Percentiles rank a stretch among this genome's conserved stretches.
Conservation (phyloP, 23 tunicate genomes). For the Phallusia fumigata region DNA sequence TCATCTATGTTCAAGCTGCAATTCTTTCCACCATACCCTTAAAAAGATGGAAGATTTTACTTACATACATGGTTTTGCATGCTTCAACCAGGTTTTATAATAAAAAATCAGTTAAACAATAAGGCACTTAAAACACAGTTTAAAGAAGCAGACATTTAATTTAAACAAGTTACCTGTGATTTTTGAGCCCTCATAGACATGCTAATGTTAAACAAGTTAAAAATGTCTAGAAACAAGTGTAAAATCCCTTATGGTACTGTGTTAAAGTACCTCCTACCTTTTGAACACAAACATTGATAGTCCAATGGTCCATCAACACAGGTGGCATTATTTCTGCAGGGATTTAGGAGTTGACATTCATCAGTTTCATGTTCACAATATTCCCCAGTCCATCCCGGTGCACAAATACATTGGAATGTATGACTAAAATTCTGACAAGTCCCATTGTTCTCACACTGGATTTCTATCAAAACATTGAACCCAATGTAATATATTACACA, state of each 20-base stretch:
- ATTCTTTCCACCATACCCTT: not conserved
- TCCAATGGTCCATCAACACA: not conserved
- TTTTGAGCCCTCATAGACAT: no score
- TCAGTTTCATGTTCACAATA: slow-evolving; percentile 7
- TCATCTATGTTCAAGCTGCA: not conserved
- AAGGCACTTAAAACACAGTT: no score
- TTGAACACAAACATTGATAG: not conserved
- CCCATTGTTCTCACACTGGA: not conserved
- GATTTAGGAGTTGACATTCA: not conserved
- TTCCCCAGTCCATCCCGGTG: not conserved
- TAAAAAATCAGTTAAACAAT: no score
- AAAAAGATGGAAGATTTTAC: not conserved
- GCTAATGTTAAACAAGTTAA: no score
- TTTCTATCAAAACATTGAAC: not conserved
- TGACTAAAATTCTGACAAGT: not conserved
- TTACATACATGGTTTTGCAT: not conserved
- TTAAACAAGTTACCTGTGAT: no score
- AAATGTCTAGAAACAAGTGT: no score
- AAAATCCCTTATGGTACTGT: no score
- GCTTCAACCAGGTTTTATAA: not conserved
- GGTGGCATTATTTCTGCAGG: slow-evolving; percentile 1
- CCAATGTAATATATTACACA: not conserved
- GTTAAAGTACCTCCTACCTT: no score
- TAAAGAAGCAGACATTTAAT: no score
- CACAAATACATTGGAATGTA: not conserved